Base-by-base conservation (phyloP, 2,888 invertebrate species). In the Polylopha cassiicola region DNA sequence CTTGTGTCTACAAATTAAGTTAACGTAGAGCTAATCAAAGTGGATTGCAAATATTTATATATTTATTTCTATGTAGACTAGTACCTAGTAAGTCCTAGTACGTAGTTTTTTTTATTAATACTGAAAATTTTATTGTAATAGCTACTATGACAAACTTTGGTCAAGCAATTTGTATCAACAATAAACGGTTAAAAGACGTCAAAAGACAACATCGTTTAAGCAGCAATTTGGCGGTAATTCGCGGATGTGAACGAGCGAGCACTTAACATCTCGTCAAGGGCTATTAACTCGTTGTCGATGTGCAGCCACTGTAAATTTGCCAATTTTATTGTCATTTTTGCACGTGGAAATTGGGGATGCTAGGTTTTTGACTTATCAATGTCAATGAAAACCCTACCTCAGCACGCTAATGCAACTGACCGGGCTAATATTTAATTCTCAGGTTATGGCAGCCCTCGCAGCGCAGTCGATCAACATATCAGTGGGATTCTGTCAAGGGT, bases 391-490 rank as follows among this genome's bases (percentile, higher is more conserved):
- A 26, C 7, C n/a, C 8, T 2, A 14, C 14, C 16, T 21, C n/a
- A n/a, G n/a, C n/a, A n/a, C n/a, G n/a, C n/a, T n/a, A n/a, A n/a
- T n/a, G n/a, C n/a, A n/a, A n/a, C n/a, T n/a, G n/a, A n/a, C n/a
- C n/a, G n/a, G n/a, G n/a, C n/a, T n/a, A n/a, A n/a, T n/a, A n/a
- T n/a, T n/a, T 28, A 52, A 16, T 46, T 75, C 76, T 0, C 85
- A 92, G 92, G 88, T 90, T 32, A 56, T 90, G 55, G 91, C 92
- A 39, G 90, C 91, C 15, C 74, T 92, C 50, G 91, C 90, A 37
- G 91, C 91, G 23, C 92, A 92, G 69, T 90, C 90, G 8, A 91
- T 91, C 55, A 92, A 92, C 61, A 90, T 92, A 60, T 91, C 91
- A 32, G 91, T 92, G 49, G 92, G 92, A 1, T 89, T 92, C 61